phyloP scores from a whole-genome alignment of 2,113 vertebrate species.

The Hypomesus transpacificus region DNA sequence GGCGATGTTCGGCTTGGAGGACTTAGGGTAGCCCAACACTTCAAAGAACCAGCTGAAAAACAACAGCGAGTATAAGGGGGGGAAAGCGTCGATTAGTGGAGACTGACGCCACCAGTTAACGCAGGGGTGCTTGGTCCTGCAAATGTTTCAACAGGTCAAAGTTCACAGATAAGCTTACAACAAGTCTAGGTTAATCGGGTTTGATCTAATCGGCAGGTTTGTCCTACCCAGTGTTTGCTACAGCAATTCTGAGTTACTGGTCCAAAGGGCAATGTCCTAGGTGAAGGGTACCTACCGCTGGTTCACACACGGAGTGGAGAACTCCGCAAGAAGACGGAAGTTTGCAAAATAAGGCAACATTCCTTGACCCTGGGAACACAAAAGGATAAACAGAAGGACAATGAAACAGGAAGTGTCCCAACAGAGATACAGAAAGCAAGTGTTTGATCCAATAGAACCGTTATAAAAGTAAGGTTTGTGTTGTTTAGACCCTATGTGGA shows the following conservation, averaged over 20 bases:
- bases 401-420: slow-evolving; percentile 61
- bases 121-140: too few relatives aligned
- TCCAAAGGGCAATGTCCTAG: neutral
- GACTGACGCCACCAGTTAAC: neutral
- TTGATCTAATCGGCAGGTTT: too few relatives aligned
- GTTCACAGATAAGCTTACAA: too few relatives aligned
- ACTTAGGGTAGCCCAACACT: slow-evolving; percentile 87
- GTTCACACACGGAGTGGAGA: slow-evolving; percentile 98
- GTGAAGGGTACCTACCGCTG: slow-evolving; percentile 84
- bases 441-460: neutral
- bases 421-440: slow-evolving; percentile 25
- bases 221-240: too few relatives aligned
- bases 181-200: too few relatives aligned
- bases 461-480: too few relatives aligned
- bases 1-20: slow-evolving; percentile 85
- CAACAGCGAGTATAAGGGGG: slow-evolving; percentile 30
- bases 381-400: slow-evolving; percentile 61
- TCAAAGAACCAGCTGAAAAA: slow-evolving; percentile 98
- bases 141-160: too few relatives aligned
- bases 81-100: neutral
- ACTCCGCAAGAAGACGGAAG: slow-evolving; percentile 94
- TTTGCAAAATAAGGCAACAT: slow-evolving; percentile 91
- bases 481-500: neutral
- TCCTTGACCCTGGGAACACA: slow-evolving; percentile 79
- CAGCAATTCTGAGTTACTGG: neutral